These are phyloP conservation scores for Zoanthus sansibaricus DNA, from an alignment of 92 coral and sea anemone species.

Conservation along the genomic window DNA sequence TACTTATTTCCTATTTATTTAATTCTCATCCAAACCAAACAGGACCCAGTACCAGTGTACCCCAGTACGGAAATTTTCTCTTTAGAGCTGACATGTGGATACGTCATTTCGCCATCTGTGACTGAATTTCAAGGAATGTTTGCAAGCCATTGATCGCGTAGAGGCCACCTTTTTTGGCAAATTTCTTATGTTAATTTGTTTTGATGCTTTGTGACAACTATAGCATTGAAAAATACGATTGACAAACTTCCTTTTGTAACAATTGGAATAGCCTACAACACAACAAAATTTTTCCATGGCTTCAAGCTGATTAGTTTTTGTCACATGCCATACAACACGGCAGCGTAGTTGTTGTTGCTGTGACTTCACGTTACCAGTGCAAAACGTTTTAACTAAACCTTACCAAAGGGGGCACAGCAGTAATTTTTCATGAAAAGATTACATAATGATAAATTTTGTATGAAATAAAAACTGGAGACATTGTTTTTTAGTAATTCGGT, in stretches of 20 bases:
- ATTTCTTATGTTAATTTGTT: constrained; percentile 50
- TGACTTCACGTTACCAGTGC: constrained; percentile 24
- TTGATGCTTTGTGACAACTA: constrained; percentile 50
- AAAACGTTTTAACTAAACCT: background rate
- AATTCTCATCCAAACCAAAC: too few species aligned
- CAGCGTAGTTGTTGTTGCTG: constrained; percentile 55
- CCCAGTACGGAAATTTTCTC: too few species aligned
- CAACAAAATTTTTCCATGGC: constrained; percentile 68
- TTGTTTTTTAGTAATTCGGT: too few species aligned
- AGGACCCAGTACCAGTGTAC: too few species aligned
- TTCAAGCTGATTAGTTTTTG: background rate
- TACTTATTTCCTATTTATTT: too few species aligned
- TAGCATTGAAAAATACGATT: constrained; percentile 43
- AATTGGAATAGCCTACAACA: constrained; percentile 51
- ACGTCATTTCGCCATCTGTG: constrained; percentile 60
- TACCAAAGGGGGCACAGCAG: too few species aligned
- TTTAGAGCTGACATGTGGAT: constrained; percentile 61
- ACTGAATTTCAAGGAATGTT: constrained; percentile 66
- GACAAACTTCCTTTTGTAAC: constrained; percentile 61
- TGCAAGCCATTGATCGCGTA: constrained; percentile 63
- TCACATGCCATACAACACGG: constrained; percentile 60
- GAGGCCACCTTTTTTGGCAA: constrained; percentile 42
- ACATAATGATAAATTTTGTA: too few species aligned
- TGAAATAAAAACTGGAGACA: too few species aligned
- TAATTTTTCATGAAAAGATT: too few species aligned